phyloP scores from a whole-genome alignment of 2,888 invertebrate genomes.

The Anthrax anthrax region DNA sequence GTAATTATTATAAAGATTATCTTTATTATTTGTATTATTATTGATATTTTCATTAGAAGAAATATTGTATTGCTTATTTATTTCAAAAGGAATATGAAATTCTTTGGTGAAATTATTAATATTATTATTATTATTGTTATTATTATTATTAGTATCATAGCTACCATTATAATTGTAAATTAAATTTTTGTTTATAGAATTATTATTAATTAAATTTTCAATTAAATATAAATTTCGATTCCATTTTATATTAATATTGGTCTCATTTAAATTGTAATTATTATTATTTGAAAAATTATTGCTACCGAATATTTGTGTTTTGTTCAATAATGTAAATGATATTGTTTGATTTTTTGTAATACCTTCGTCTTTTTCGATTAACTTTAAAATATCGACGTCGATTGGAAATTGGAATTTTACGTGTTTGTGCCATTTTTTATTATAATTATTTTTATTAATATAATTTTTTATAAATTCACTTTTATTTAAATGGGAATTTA shows the following conservation, averaged over 20 bases:
- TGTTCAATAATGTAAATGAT: neutral
- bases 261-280: too few species aligned
- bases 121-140: neutral
- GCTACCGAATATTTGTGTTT: neutral
- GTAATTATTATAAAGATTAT: neutral
- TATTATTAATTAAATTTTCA: too few species aligned
- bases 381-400: conserved; percentile 12
- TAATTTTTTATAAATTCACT: too few species aligned
- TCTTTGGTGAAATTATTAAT: neutral
- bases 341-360: conserved; percentile 1
- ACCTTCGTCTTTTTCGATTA: conserved; percentile 11
- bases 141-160: neutral
- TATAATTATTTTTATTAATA: neutral
- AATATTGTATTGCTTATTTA: neutral
- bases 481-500: too few species aligned
- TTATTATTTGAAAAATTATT: neutral
- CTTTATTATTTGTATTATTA: too few species aligned
- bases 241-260: neutral
- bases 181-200: too few species aligned
- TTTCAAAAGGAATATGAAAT: neutral
- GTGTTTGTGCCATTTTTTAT: conserved; percentile 16
- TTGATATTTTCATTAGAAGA: too few species aligned
- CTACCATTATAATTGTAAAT: neutral
- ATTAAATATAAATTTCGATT: neutral
- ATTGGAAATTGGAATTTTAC: conserved; percentile 10